Conservation (phyloP, 2,113 vertebrate genomes). For the Myodes glareolus region DNA sequence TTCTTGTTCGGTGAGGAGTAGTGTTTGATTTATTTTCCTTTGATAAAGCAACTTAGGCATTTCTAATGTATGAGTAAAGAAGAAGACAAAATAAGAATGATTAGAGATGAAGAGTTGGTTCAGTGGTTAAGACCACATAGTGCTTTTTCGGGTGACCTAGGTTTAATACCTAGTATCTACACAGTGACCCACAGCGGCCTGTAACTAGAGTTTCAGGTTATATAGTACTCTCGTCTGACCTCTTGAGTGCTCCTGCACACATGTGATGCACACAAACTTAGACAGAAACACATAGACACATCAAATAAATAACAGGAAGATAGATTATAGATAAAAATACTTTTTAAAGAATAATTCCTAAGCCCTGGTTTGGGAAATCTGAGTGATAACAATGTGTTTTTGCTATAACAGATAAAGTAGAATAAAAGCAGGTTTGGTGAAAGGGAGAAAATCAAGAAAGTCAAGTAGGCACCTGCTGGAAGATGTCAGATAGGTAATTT, state of each 20-base stretch:
- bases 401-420: background rate
- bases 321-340: background rate
- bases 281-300: background rate
- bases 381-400: background rate
- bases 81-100: background rate
- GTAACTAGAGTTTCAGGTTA: background rate
- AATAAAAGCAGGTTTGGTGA: background rate
- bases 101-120: background rate
- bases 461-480: background rate
- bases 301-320: background rate
- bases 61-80: background rate
- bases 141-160: background rate
- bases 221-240: background rate
- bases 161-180: background rate
- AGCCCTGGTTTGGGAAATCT: background rate
- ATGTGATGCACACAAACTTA: background rate
- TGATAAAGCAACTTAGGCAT: background rate
- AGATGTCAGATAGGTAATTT: no score
- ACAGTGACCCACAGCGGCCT: no score
- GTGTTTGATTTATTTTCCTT: background rate
- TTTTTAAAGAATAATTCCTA: background rate
- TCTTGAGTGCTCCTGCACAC: background rate
- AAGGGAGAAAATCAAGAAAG: background rate
- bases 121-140: background rate
- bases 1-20: background rate